These are phyloP conservation scores for Clusia tigrina DNA, from an alignment of 2,888 invertebrate genomes.

Conservation along the genomic window DNA sequence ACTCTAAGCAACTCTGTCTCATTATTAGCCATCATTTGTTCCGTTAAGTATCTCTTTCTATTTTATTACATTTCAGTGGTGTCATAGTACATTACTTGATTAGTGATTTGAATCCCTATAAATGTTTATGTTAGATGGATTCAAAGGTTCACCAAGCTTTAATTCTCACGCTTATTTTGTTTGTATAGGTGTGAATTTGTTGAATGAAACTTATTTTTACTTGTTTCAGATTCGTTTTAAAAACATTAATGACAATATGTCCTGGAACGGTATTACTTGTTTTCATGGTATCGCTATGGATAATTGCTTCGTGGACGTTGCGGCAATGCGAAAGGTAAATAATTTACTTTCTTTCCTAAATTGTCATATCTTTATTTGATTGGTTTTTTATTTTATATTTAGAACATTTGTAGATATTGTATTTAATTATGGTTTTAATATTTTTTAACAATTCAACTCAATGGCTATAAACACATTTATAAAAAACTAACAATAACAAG, in stretches of 20 bases:
- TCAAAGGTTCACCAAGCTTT: background rate
- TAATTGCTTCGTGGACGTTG: slow-evolving; percentile 98
- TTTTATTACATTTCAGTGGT: too few relatives aligned
- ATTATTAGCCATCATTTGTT: too few relatives aligned
- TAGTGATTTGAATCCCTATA: too few relatives aligned
- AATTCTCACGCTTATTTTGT: too few relatives aligned
- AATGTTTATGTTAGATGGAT: too few relatives aligned
- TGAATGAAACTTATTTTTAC: too few relatives aligned
- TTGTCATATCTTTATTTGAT: background rate
- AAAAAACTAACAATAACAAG: background rate
- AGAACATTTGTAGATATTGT: slow-evolving; percentile 16
- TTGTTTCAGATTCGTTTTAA: slow-evolving; percentile 85
- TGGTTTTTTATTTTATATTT: slow-evolving; percentile 2
- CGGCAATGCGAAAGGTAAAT: slow-evolving; percentile 97
- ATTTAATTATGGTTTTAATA: slow-evolving; percentile 20
- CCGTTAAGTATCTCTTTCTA: too few relatives aligned
- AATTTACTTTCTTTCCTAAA: slow-evolving; percentile 29
- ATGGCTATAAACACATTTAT: background rate
- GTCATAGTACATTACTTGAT: too few relatives aligned
- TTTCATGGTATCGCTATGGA: slow-evolving; percentile 99
- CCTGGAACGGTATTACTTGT: slow-evolving; percentile 97
- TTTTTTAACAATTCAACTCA: slow-evolving; percentile 12
- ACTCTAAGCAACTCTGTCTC: too few relatives aligned
- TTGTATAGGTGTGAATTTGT: too few relatives aligned
- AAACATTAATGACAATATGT: slow-evolving; percentile 99